phyloP scores from a whole-genome alignment of 92 coral and sea anemone genomes.

The Parazoanthus atlanticus region DNA sequence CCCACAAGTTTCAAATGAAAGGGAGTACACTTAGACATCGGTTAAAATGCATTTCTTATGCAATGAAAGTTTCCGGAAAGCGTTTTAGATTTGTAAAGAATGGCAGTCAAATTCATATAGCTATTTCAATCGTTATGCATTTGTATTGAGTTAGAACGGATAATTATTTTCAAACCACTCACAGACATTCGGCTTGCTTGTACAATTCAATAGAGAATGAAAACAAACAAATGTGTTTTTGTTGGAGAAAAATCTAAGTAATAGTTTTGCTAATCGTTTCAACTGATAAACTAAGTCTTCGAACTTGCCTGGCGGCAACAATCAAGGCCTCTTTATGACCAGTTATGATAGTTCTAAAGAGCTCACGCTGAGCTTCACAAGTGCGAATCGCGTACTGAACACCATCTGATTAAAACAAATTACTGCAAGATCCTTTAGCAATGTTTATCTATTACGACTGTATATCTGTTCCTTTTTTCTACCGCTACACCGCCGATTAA shows the following conservation, averaged over 20 bases:
- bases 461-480: conserved; percentile 14
- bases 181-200: not conserved
- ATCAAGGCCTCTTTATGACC: not conserved
- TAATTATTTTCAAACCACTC: not conserved
- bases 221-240: conserved; percentile 15
- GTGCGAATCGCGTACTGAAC: conserved; percentile 1
- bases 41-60: not conserved
- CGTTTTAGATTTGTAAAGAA: not conserved
- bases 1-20: not conserved
- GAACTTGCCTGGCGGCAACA: conserved; percentile 26
- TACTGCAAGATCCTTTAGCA: conserved; percentile 1
- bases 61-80: conserved; percentile 7
- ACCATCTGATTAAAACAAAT: conserved; percentile 36
- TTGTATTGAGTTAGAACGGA: not conserved
- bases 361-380: not conserved
- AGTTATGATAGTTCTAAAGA: conserved; percentile 1
- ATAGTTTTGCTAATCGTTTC: not conserved
- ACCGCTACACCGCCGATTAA: conserved; percentile 44
- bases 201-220: not conserved
- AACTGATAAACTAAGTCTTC: conserved; percentile 7
- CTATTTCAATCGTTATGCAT: not conserved
- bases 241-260: conserved; percentile 17
- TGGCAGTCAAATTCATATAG: conserved; percentile 8
- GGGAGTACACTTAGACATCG: not conserved
- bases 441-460: conserved; percentile 26